phyloP scores from a whole-genome alignment of 2,797 vertebrate genomes.

The Oceanodroma leucorhoa region DNA sequence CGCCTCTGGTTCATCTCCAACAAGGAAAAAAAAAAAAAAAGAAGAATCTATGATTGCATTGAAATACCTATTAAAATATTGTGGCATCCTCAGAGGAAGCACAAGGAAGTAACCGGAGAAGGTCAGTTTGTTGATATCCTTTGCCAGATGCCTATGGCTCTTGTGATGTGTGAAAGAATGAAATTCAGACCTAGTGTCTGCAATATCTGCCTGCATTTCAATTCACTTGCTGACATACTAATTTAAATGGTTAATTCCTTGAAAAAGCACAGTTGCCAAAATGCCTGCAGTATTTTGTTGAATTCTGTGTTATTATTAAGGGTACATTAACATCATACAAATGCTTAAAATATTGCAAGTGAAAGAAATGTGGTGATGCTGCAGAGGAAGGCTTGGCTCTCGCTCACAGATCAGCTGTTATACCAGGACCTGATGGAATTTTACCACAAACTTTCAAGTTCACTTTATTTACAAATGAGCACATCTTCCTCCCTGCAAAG shows the following conservation, averaged over 20 bases:
- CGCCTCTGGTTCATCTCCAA: slow-evolving; percentile 17
- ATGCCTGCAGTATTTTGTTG: background rate
- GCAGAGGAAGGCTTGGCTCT: background rate
- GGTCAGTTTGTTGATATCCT: background rate
- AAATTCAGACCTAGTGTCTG: background rate
- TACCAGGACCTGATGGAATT: background rate
- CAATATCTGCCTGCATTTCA: background rate
- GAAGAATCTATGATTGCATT: background rate
- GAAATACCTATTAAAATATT: background rate
- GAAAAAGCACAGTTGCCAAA: background rate
- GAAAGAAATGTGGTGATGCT: background rate
- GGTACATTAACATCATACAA: background rate
- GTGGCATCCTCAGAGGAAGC: background rate
- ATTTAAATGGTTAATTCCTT: background rate
- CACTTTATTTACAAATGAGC: background rate
- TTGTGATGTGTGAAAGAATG: background rate
- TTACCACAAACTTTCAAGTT: background rate
- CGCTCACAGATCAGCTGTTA: background rate
- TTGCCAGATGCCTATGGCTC: background rate
- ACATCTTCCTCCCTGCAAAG: background rate
- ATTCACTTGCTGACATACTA: background rate
- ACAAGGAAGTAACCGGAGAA: background rate
- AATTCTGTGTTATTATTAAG: background rate
- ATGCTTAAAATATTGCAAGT: background rate
- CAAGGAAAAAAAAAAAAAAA: background rate